A percentile compares a stretch with the other conserved stretches of the same genome.
phyloP scores from a whole-genome alignment of 2,888 invertebrate species.

The Tenthredo amoena region DNA sequence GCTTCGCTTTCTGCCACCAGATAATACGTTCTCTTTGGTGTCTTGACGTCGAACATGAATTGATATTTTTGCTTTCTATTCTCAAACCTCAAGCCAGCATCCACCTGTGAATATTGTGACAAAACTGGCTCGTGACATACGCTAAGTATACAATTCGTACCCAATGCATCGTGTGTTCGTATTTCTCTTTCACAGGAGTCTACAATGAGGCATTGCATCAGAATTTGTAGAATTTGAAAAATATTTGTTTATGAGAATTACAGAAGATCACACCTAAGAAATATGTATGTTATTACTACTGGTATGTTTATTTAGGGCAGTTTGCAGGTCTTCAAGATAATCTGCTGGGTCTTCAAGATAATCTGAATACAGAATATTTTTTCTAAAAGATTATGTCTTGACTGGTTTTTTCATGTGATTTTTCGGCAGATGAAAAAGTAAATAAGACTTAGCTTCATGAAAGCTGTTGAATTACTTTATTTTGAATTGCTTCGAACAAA shows the following conservation, averaged over 20 bases:
- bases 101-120: constrained; percentile 81
- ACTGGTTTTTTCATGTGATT: no score
- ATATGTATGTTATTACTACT: background rate
- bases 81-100: constrained; percentile 92
- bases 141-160: background rate
- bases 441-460: no score
- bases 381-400: no score
- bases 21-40: constrained; percentile 93
- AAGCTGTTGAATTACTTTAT: no score
- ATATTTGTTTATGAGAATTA: background rate
- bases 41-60: constrained; percentile 93
- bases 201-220: background rate
- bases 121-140: constrained; percentile 7
- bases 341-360: no score
- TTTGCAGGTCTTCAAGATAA: no score
- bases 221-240: background rate
- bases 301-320: background rate
- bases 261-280: no score
- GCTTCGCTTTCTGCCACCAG: constrained; percentile 94
- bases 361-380: background rate
- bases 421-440: no score
- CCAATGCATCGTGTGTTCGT: background rate
- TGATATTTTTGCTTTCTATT: constrained; percentile 89
- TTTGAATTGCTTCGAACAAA: no score
- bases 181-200: background rate